A percentile compares a stretch with the other conserved stretches of the same genome.
Evolutionary conservation across 2,797 vertebrate genomes (phyloP).

Genomic region (Chiroxiphia lanceolata): DNA sequence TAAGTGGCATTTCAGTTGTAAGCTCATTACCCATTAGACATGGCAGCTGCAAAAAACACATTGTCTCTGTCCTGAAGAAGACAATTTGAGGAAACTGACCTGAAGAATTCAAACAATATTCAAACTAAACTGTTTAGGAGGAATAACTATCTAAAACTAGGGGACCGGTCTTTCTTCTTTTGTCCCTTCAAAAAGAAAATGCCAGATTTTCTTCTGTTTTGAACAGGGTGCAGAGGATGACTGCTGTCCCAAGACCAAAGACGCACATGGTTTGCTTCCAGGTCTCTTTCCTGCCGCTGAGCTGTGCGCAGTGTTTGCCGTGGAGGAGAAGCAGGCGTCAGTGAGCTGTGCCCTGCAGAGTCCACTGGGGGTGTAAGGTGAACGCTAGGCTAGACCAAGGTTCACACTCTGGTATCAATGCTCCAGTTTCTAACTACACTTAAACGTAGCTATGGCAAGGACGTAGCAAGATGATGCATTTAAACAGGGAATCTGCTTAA

Average conservation of each 20-base stretch:
- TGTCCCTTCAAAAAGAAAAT: background rate
- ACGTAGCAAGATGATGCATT: background rate
- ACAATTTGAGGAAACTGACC: background rate
- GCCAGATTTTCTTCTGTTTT: background rate
- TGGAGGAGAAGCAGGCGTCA: background rate
- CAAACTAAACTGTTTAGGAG: background rate
- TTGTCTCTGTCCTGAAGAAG: background rate
- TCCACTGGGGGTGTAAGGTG: fast-evolving
- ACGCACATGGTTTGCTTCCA: fast-evolving
- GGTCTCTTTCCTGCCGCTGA: background rate
- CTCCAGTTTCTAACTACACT: fast-evolving
- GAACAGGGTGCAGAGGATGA: background rate
- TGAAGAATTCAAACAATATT: background rate
- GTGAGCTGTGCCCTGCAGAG: background rate
- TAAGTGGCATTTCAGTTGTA: background rate
- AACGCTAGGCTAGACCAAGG: background rate
- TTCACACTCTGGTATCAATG: background rate
- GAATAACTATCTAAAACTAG: background rate
- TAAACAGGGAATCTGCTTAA: background rate
- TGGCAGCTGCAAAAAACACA: background rate
- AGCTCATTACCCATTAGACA: background rate
- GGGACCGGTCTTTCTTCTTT: background rate
- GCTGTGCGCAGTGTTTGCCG: fast-evolving
- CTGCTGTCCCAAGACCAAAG: background rate
- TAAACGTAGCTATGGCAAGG: background rate